Base-by-base conservation (phyloP, 2,113 vertebrate genomes). In the Cichladusa arquata region DNA sequence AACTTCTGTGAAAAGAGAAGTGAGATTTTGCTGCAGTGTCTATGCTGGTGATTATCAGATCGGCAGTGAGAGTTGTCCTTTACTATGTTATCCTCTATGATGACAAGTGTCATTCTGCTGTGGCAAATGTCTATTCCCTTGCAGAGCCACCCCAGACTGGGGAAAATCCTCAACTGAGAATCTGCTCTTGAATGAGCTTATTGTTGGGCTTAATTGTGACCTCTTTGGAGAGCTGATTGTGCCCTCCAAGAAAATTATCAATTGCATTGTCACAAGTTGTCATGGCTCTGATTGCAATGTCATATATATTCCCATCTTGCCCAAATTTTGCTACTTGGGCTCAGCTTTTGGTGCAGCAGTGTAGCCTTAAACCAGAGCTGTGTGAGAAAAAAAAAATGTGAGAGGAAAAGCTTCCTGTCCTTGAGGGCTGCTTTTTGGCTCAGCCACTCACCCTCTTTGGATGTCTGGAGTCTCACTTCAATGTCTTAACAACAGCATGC, bases 361-460 rank as follows among this genome's bases (percentile, higher is more conserved):
- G 40, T 57, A 26, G 19, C 42, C 16, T 73, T 53, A 60, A 73
- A 81, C 15, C 9, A 57, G 26, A 84, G 19, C 12, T 53, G 5
- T 78, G 31, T 33, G n/a, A 50, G 44, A 53, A 65, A 91, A 53
- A 65, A 91, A 71, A 88, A 42, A 64, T 25, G 3, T 58, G 29
- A 14, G 9, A 12, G 1, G 1, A 44, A 23, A 7, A 24, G 19
- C 19, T 18, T 73, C 19, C 45, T 69, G 50, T 69, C 36, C 14
- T 76, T 50, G 26, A 13, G 29, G 84, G 5, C 2, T 73, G 9
- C 19, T 65, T 80, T 80, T 73, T 54, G 50, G 31, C 26, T 67
- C 56, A 45, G 20, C 6, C 9, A 48, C 11, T 90, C 25, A 51
- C 4, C 2, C 3, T 69, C 3, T 81, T 86, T 0, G 0, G 11